Base-by-base conservation (phyloP, 2,797 vertebrate genomes). In the Clamator glandarius region DNA sequence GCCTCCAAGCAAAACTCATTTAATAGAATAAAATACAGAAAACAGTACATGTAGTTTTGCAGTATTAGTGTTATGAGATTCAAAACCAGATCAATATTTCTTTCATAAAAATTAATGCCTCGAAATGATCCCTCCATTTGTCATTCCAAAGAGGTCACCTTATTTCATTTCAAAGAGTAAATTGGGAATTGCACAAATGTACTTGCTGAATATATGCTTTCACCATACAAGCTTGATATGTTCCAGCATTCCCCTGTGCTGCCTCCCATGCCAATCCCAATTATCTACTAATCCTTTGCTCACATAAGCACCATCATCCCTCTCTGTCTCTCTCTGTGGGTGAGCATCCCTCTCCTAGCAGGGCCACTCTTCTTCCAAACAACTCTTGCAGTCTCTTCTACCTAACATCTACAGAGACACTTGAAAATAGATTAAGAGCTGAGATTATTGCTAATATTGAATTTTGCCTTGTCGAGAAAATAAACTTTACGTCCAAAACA, bases 51-150 rank as follows among this genome's bases (percentile, higher is more conserved):
- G 46, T 25, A 84, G 92, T 73, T 93, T 94, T 94, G 83, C 64
- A 66, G 66, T 63, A 73, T 94, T 67, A 64, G 48, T 35, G 80
- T 42, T 75, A 89, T 41, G 68, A 92, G 90, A 88, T 82, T 93
- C 83, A 66, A 90, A 92, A 91, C 54, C 61, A 87, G 83, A 96
- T 96, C 95, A 88, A 95, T 96, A 93, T 92, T 95, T 87, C 92
- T 96, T 95, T 93, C 86, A 92, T 85, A 83, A 61, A 88, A 93
- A 95, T 76, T 89, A 96, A 95, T 89, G 92, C 87, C 73, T 94
- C 12, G 58, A 86, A 92, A 88, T 33, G 87, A 89, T 92, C 82
- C 93, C 41, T 86, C 90, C 93, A 95, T 93, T 92, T 76, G 83
- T 88, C 94, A 95, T 81, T 61, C 83, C 90, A 39, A 81, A 95